A percentile compares a stretch with the other conserved stretches of the same genome.
Conservation (phyloP, 2,888 invertebrate species). For the Dolichopus griseipennis region DNA sequence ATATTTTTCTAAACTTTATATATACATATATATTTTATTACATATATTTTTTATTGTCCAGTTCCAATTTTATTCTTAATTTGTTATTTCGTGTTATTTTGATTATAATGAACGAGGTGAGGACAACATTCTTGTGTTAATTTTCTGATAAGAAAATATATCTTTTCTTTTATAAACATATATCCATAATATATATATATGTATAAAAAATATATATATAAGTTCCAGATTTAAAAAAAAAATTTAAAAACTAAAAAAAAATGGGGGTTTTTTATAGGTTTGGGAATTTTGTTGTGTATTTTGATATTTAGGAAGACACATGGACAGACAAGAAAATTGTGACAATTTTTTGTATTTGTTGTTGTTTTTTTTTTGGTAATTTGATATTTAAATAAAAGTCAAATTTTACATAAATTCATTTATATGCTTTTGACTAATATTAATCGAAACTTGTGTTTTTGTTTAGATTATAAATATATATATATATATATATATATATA, state of each 20-base stretch:
- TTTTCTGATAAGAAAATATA: background rate
- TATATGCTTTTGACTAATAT: background rate
- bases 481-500: too few species aligned
- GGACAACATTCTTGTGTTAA: slow-evolving; percentile 1
- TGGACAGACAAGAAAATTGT: slow-evolving; percentile 1
- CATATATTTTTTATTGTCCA: background rate
- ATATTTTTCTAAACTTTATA: background rate
- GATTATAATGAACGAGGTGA: background rate
- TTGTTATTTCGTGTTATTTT: background rate
- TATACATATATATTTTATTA: background rate
- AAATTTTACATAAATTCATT: background rate
- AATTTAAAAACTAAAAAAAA: too few species aligned
- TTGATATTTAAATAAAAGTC: slow-evolving; percentile 4
- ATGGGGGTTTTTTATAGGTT: background rate
- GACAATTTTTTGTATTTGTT: background rate
- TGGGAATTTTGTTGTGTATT: background rate
- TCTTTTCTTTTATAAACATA: too few species aligned
- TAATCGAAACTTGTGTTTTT: background rate
- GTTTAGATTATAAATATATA: background rate
- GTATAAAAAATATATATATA: too few species aligned
- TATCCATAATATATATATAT: too few species aligned
- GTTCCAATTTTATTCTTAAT: background rate
- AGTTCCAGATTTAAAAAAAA: too few species aligned
- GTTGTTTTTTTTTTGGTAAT: background rate
- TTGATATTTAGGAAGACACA: slow-evolving; percentile 2